Percentiles rank a stretch among this genome's conserved stretches.
Evolutionary conservation across 2,888 invertebrate genomes (phyloP).

Genomic region (Sisyra nigra): DNA sequence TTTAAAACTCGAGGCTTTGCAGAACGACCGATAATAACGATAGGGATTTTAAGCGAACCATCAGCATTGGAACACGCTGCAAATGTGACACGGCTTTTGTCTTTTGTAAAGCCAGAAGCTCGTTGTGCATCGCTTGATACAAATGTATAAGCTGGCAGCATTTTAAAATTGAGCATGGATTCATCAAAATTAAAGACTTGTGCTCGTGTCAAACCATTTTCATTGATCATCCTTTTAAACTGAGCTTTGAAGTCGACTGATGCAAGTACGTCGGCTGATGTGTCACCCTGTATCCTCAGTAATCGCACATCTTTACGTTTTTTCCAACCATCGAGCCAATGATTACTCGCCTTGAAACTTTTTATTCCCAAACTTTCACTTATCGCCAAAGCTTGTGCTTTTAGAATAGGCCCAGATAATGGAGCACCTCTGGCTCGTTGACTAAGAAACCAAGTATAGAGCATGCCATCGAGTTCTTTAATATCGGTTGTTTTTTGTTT

Average conservation of each 20-base stretch:
- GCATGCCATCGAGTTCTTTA: neutral
- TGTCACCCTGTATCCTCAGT: neutral
- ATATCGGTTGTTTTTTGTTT: neutral
- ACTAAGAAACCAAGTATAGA: neutral
- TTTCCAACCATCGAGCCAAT: slow-evolving; percentile 1
- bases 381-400: neutral
- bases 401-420: slow-evolving; percentile 1
- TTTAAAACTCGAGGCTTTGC: slow-evolving; percentile 1
- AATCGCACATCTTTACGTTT: neutral
- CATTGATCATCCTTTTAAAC: neutral
- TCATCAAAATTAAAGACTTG: slow-evolving; percentile 4
- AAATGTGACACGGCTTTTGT: slow-evolving; percentile 1
- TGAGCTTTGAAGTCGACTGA: neutral
- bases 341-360: neutral
- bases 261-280: neutral
- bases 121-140: neutral
- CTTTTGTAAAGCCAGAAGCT: neutral
- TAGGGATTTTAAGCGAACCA: neutral
- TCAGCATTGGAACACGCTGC: slow-evolving; percentile 1
- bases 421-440: neutral
- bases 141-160: neutral
- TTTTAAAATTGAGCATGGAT: neutral
- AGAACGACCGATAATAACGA: neutral
- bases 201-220: neutral
- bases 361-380: neutral